phyloP scores from a whole-genome alignment of 1,140 invertebrate genomes.

The Rhagoletis zephyria region DNA sequence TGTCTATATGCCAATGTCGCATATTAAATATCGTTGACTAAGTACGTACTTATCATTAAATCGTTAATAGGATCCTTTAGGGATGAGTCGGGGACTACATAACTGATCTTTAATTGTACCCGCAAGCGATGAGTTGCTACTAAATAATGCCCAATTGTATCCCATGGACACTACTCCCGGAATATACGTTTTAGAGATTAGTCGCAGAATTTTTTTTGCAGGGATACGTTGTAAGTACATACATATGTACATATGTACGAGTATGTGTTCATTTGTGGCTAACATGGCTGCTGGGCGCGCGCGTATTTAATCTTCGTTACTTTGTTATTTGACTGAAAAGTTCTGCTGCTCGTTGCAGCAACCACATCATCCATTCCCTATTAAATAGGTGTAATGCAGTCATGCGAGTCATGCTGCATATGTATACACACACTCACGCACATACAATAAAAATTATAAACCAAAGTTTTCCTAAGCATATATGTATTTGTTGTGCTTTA shows the following conservation, averaged over 20 bases:
- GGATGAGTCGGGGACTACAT: too few species aligned
- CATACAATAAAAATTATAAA: background rate
- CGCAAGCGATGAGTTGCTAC: too few species aligned
- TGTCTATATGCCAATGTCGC: too few species aligned
- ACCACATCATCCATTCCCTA: conserved; percentile 1
- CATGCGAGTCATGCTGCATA: background rate
- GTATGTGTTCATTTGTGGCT: background rate
- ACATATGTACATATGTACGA: background rate
- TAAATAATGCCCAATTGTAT: too few species aligned
- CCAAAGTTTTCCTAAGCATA: background rate
- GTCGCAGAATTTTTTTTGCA: background rate
- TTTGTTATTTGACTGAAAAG: conserved; percentile 30
- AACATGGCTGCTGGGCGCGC: background rate
- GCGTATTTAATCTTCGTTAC: conserved; percentile 40
- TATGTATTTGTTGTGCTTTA: background rate
- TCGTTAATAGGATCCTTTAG: too few species aligned
- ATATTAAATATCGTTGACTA: too few species aligned
- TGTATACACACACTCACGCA: background rate
- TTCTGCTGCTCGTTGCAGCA: background rate
- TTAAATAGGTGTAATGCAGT: background rate
- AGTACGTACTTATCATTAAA: too few species aligned
- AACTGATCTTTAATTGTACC: too few species aligned
- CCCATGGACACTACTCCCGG: too few species aligned
- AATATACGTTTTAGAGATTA: too few species aligned
- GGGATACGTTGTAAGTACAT: background rate